Evolutionary conservation across 2,888 invertebrate genomes (phyloP), one percentile per base, ranked within the genome.

Genomic region (Cataglyphis altisquamis): DNA sequence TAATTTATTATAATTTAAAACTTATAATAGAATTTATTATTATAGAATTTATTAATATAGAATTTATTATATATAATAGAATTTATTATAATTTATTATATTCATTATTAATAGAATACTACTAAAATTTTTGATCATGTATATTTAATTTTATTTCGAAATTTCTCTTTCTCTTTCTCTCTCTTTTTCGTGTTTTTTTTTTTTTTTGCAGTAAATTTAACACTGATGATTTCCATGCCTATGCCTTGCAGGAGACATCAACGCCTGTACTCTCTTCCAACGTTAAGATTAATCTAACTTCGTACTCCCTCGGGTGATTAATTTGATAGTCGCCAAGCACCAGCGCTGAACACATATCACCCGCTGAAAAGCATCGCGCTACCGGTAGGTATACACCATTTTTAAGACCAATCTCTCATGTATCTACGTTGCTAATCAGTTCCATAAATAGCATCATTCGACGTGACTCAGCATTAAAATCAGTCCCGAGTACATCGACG

Each of bases 381-480:
- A 78, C 78, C 78, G 45, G 32, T 68, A 70, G 52, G 52, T 52
- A n/a, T 68, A 62, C 45, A 32, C n/a, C 21, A 36, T 70, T 62
- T 48, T 80, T 70, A 5, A 45, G 39, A 60, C 18, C 29, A 15
- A 10, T 29, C 21, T 57, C 57, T 41, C 25, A 18, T n/a, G 78
- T 57, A 70, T 80, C 78, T 60, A 80, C 78, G 60, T 80, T 80
- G 68, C 48, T 70, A 80, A 80, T 80, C 78, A 70, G 70, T 62
- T 48, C 45, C 78, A 80, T 80, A 80, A 80, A 70, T 80, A 80
- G 70, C 70, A n/a, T 68, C 78, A 41, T 21, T 25, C 48, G 29
- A 45, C 21, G 52, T 63, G 78, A 81, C 52, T 52, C 52, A 8
- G n/a, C 55, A 63, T 75, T 60, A 32, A 55, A 72, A 72, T 72